Conservation (phyloP, 1,140 invertebrate genomes). For the Centruroides vittatus region DNA sequence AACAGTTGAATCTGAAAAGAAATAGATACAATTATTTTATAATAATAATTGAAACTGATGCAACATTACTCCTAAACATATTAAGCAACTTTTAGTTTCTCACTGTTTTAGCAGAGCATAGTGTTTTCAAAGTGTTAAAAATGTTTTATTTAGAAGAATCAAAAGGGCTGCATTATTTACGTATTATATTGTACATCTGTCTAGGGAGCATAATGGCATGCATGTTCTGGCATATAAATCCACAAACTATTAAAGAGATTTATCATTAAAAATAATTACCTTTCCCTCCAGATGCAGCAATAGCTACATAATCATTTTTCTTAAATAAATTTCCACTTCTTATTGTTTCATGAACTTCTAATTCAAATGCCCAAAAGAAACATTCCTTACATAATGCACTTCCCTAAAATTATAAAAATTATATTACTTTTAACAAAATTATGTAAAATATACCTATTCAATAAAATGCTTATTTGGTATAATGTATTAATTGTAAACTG, state of each 20-base stretch:
- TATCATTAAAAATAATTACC: constrained; percentile 19
- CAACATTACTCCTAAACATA: neutral
- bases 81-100: too few relatives aligned
- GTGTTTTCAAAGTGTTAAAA: too few relatives aligned
- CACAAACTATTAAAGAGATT: too few relatives aligned
- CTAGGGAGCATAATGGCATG: neutral
- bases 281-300: constrained; percentile 96
- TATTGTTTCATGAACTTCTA: constrained; percentile 93
- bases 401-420: constrained; percentile 34
- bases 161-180: neutral
- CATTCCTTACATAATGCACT: constrained; percentile 89
- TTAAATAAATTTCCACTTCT: constrained; percentile 67
- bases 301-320: constrained; percentile 72
- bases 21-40: neutral
- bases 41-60: too few relatives aligned
- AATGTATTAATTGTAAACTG: neutral
- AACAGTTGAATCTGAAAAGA: constrained; percentile 76
- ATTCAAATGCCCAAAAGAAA: constrained; percentile 88
- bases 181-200: neutral
- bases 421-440: neutral
- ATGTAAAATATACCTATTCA: neutral
- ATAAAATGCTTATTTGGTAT: neutral
- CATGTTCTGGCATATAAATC: too few relatives aligned
- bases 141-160: neutral
- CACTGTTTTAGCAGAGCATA: too few relatives aligned